phyloP scores from a whole-genome alignment of 1,140 invertebrate genomes.

The Phocides pigmalion region DNA sequence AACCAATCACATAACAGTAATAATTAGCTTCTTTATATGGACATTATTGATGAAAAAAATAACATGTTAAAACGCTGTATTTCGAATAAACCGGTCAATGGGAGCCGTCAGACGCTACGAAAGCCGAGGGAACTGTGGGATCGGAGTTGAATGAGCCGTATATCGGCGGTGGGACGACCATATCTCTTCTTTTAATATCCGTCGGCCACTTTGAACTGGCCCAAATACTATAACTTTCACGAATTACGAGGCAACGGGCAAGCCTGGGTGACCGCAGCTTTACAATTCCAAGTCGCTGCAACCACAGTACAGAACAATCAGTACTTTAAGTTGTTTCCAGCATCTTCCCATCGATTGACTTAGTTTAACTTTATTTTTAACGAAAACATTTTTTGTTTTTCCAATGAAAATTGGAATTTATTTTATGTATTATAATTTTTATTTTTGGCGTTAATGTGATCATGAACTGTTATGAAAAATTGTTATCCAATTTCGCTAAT shows the following conservation, averaged over 20 bases:
- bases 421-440: no score
- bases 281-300: conserved; percentile 32
- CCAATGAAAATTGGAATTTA: no score
- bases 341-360: no score
- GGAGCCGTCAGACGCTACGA: conserved; percentile 39
- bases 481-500: no score
- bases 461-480: no score
- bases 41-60: conserved; percentile 25
- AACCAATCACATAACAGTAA: conserved; percentile 33
- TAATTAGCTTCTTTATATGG: conserved; percentile 31
- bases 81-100: conserved; percentile 53
- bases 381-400: no score
- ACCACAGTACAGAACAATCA: conserved; percentile 5
- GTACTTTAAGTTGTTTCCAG: neutral
- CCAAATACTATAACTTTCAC: conserved; percentile 78
- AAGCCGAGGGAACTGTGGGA: conserved; percentile 49
- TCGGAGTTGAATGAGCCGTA: conserved; percentile 67
- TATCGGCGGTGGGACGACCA: conserved; percentile 61
- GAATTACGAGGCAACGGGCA: conserved; percentile 67
- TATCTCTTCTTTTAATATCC: conserved; percentile 77
- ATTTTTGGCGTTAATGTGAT: no score
- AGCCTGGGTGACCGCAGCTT: conserved; percentile 55
- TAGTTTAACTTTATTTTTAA: no score
- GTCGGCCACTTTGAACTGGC: conserved; percentile 76
- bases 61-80: conserved; percentile 27